These are phyloP conservation scores for Spialia ferax DNA, from an alignment of 2,888 invertebrate genomes.

Conservation along the genomic window DNA sequence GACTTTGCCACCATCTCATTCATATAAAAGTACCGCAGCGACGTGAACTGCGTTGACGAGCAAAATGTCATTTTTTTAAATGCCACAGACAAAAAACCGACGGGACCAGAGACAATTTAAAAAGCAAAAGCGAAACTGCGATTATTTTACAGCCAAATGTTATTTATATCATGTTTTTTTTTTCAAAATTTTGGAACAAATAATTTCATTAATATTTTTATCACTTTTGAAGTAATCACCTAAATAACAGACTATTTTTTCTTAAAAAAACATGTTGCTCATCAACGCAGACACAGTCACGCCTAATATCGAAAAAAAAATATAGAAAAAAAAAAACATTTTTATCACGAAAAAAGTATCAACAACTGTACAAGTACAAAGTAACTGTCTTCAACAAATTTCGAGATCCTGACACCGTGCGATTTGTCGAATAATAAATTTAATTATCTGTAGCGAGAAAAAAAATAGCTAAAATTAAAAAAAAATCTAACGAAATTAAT, in stretches of 20 bases:
- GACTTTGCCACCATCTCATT: constrained; percentile 31
- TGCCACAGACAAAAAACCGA: background rate
- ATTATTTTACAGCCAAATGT: no score
- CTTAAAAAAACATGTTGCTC: constrained; percentile 7
- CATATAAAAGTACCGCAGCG: constrained; percentile 30
- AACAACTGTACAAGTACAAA: constrained; percentile 59
- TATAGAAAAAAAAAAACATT: constrained; percentile 46
- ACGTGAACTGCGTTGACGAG: background rate
- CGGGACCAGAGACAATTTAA: background rate
- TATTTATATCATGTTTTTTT: no score
- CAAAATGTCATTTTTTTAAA: constrained; percentile 16
- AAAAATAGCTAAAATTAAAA: constrained; percentile 10
- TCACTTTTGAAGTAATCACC: no score
- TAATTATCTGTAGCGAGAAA: constrained; percentile 15
- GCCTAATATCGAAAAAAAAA: constrained; percentile 26
- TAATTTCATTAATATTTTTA: no score
- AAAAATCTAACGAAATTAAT: constrained; percentile 16
- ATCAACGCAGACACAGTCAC: background rate
- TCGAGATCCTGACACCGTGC: constrained; percentile 41
- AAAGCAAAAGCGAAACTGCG: background rate
- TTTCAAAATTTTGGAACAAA: no score
- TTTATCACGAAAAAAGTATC: constrained; percentile 53
- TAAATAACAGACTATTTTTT: background rate
- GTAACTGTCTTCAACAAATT: constrained; percentile 36
- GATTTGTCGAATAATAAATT: constrained; percentile 24